Evolutionary conservation across 2,113 vertebrate genomes (phyloP).

Genomic region (Seriola aureovittata): DNA sequence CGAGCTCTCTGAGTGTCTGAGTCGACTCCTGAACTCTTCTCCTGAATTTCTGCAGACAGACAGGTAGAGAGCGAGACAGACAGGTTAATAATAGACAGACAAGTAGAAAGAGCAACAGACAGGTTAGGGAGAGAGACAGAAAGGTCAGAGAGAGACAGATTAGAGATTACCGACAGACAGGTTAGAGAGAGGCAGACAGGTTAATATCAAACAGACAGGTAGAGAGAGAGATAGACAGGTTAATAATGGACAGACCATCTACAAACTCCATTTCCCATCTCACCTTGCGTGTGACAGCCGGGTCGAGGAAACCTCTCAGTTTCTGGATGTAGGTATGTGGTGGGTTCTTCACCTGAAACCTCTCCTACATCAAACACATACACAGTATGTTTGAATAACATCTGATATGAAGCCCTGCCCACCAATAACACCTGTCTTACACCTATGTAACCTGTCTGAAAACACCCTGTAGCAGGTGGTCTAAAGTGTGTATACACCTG

Average conservation of each 20-base stretch:
- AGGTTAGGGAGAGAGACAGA: neutral
- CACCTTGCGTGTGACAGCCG: conserved; percentile 93
- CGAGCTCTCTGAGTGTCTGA: conserved; percentile 76
- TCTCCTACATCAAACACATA: conserved; percentile 84
- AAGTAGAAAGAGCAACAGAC: neutral
- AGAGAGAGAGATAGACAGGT: neutral
- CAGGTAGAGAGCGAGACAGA: neutral
- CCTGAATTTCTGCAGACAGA: conserved; percentile 75
- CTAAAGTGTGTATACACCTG: too few species aligned
- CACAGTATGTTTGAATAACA: neutral
- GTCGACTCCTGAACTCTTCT: conserved; percentile 79
- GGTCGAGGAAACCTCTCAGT: conserved; percentile 93
- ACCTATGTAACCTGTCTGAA: too few species aligned
- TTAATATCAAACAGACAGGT: neutral
- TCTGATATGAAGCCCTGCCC: neutral
- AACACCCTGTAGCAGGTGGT: too few species aligned
- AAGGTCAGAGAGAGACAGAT: neutral
- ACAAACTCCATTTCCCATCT: conserved; percentile 2
- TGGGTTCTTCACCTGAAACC: conserved; percentile 97
- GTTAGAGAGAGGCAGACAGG: too few species aligned
- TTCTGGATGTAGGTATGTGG: conserved; percentile 97
- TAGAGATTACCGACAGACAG: too few species aligned
- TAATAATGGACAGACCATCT: too few species aligned
- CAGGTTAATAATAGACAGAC: too few species aligned
- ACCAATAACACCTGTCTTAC: neutral